Evolutionary conservation across 2,888 invertebrate genomes (phyloP), one percentile per base, ranked within the genome.

Genomic region (Cheilosia urbana): DNA sequence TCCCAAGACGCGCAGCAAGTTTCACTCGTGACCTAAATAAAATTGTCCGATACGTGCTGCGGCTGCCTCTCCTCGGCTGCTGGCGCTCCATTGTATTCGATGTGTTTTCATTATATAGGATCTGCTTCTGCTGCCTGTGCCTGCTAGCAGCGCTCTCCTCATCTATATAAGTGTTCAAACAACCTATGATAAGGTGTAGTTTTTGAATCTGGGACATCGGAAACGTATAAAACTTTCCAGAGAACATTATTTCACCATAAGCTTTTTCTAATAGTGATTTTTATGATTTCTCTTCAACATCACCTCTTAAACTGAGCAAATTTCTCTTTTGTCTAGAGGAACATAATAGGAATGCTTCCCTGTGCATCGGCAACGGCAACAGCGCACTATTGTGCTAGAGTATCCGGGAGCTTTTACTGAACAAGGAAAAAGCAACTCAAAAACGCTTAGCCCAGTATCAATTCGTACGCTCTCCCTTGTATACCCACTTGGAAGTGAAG

Each of bases 391-490:
- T 19, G 37, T 34, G 30, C 27, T 47, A 65, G 51, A 75, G 53
- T 75, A 80, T 80, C 69, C 75, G 75, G 65, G 72, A 85, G 85
- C 85, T 85, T 85, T 85, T 72, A 40, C 55, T 65, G 55, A 55
- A 34, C 77, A 65, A 77, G 69, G 69, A 71, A 85, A 88, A 89
- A 89, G 84, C 89, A 89, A 88, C 89, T 88, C 88, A 88, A 89
- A 89, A 89, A 88, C 88, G 87, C 88, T 89, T 91, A 90, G 90
- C 91, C 91, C 91, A 91, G 91, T 91, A 91, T 91, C 91, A 91
- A 90, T 91, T 91, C 90, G 90, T 90, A 90, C 91, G 91, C 90
- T 91, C 91, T 91, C 90, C 90, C 89, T 91, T 91, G 76, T 85
- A 85, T 81, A 77, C 34, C 68, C 57, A 72, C 66, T 76, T 85